phyloP scores from a whole-genome alignment of 2,888 invertebrate genomes.

The Gerosis bhagava region DNA sequence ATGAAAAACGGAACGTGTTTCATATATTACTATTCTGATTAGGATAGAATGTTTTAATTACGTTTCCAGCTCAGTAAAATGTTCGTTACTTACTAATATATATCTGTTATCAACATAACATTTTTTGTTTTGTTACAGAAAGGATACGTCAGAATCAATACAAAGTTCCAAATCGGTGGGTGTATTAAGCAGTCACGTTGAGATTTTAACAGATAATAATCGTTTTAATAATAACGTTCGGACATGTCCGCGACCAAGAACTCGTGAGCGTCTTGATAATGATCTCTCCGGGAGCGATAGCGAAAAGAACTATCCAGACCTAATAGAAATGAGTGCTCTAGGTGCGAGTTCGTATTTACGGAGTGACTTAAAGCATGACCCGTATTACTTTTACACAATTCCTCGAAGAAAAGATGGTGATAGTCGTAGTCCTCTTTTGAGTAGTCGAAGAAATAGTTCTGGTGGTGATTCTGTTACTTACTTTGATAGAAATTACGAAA shows the following conservation, averaged over 20 bases:
- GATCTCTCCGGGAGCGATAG: constrained; percentile 76
- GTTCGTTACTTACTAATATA: no score
- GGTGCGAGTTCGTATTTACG: constrained; percentile 65
- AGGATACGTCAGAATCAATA: constrained; percentile 74
- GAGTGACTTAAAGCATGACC: constrained; percentile 66
- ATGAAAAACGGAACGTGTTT: neutral
- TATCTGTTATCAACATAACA: no score
- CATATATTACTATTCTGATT: no score
- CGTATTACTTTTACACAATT: constrained; percentile 85
- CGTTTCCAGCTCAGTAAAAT: no score
- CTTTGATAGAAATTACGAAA: constrained; percentile 62
- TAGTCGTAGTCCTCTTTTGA: constrained; percentile 88
- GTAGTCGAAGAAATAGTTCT: constrained; percentile 88
- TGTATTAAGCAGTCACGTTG: constrained; percentile 62
- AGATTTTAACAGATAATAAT: constrained; percentile 61
- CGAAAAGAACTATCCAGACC: constrained; percentile 81
- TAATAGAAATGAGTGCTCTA: constrained; percentile 77
- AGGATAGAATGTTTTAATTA: no score
- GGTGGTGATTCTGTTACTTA: constrained; percentile 84
- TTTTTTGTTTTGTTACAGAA: constrained; percentile 54
- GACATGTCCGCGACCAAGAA: constrained; percentile 59
- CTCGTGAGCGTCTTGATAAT: constrained; percentile 70
- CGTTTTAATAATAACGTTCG: constrained; percentile 69
- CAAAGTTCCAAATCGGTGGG: constrained; percentile 81
- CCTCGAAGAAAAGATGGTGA: constrained; percentile 84